Conservation (phyloP, 2,888 invertebrate genomes). For the Thecocarcelia acutangulata region DNA sequence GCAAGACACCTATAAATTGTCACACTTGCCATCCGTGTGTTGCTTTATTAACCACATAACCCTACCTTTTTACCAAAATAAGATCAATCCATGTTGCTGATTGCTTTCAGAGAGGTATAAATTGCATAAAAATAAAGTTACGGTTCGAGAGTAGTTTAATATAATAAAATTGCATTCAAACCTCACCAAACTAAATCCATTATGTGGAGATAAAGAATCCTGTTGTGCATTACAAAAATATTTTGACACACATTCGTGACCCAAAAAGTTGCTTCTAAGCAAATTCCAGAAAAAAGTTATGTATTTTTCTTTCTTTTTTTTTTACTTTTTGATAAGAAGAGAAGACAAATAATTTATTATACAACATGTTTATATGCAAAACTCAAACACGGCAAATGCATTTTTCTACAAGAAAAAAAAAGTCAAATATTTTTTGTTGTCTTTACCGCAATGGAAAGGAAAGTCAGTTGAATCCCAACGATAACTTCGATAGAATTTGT, state of each 20-base stretch:
- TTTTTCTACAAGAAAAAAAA: conserved; percentile 23
- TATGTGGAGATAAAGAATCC: conserved; percentile 39
- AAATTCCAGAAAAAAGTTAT: conserved; percentile 41
- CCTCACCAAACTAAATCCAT: neutral
- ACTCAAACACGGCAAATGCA: conserved; percentile 53
- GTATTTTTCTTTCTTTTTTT: conserved; percentile 30
- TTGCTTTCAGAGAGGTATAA: too few species aligned
- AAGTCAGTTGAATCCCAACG: conserved; percentile 56
- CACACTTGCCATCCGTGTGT: too few species aligned
- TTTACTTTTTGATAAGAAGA: conserved; percentile 54
- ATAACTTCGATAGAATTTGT: conserved; percentile 62
- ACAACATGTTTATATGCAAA: conserved; percentile 59
- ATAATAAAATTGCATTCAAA: too few species aligned
- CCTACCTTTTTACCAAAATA: too few species aligned
- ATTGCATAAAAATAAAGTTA: too few species aligned
- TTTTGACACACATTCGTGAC: conserved; percentile 67
- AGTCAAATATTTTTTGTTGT: conserved; percentile 22
- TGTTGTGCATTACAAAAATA: conserved; percentile 61
- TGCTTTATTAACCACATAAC: too few species aligned
- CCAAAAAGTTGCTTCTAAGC: conserved; percentile 58
- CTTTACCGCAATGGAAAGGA: conserved; percentile 57
- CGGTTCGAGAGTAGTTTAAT: too few species aligned
- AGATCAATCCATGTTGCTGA: too few species aligned
- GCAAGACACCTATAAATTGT: too few species aligned
- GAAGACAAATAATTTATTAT: conserved; percentile 39